phyloP scores from a whole-genome alignment of 92 coral and sea anemone species.

The Metridium senile region DNA sequence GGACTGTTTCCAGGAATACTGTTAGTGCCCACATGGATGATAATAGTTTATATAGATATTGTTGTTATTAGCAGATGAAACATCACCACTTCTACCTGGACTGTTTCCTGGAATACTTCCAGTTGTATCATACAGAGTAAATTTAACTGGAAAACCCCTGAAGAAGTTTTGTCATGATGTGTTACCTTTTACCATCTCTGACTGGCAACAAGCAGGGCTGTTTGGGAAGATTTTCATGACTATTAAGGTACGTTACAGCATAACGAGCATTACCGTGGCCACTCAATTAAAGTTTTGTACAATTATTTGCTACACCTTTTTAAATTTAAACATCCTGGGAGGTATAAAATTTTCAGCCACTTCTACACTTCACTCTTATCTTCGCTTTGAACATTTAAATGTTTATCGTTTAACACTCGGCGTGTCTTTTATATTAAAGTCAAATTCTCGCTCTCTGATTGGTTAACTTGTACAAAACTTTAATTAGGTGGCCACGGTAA shows the following conservation, averaged over 20 bases:
- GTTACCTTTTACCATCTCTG: slow-evolving; percentile 58
- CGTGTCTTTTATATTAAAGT: too few relatives aligned
- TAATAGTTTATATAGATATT: not conserved
- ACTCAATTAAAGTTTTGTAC: too few relatives aligned
- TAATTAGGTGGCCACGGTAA: too few relatives aligned
- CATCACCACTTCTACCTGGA: slow-evolving; percentile 40
- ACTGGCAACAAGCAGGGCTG: slow-evolving; percentile 57
- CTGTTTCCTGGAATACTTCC: slow-evolving; percentile 3
- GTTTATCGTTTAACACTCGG: too few relatives aligned
- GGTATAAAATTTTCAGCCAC: too few relatives aligned
- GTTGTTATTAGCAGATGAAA: slow-evolving; percentile 36
- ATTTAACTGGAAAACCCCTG: not conserved
- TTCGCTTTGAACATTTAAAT: too few relatives aligned
- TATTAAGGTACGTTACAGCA: slow-evolving; percentile 79
- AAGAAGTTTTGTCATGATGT: slow-evolving; percentile 60
- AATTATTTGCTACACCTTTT: too few relatives aligned
- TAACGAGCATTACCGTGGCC: too few relatives aligned
- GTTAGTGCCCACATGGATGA: not conserved
- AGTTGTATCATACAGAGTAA: not conserved
- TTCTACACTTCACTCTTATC: too few relatives aligned
- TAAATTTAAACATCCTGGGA: too few relatives aligned
- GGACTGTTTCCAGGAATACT: not conserved
- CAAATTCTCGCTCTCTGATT: too few relatives aligned
- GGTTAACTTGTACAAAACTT: too few relatives aligned
- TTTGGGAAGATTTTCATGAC: slow-evolving; percentile 57